Evolutionary conservation across 2,113 vertebrate genomes (phyloP).

Genomic region (Caranx ignobilis): DNA sequence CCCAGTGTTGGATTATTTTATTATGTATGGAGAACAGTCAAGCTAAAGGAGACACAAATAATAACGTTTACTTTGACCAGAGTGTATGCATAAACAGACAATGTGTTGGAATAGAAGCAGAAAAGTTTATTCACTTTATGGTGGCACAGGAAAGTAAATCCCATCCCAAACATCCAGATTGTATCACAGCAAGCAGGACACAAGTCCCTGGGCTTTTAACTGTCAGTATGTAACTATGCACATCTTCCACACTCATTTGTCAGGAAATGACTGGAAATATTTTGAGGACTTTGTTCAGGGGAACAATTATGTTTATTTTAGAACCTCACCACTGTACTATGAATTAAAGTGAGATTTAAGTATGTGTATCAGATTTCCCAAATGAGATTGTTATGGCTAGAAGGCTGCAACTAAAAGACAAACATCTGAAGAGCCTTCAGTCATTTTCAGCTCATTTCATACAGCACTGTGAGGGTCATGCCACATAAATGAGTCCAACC

Average conservation of each 20-base stretch:
- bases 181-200: conserved; percentile 64
- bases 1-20: too few species aligned
- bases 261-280: conserved; percentile 37
- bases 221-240: conserved; percentile 49
- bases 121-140: conserved; percentile 72
- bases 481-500: conserved; percentile 31
- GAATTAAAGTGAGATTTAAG: conserved; percentile 15
- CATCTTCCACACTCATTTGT: conserved; percentile 23
- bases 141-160: conserved; percentile 67
- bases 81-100: conserved; percentile 5
- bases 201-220: conserved; percentile 7
- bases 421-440: conserved; percentile 42
- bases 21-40: too few species aligned
- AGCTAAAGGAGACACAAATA: neutral
- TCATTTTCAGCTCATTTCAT: conserved; percentile 40
- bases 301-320: conserved; percentile 41
- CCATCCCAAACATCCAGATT: conserved; percentile 35
- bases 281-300: conserved; percentile 26
- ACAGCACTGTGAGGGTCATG: conserved; percentile 21
- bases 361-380: conserved; percentile 25
- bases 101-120: conserved; percentile 60
- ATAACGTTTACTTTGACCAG: neutral
- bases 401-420: conserved; percentile 58
- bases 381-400: conserved; percentile 43
- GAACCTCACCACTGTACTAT: conserved; percentile 19